Base-by-base conservation (phyloP, 2,797 vertebrate genomes). In the Hippocampus kuda region DNA sequence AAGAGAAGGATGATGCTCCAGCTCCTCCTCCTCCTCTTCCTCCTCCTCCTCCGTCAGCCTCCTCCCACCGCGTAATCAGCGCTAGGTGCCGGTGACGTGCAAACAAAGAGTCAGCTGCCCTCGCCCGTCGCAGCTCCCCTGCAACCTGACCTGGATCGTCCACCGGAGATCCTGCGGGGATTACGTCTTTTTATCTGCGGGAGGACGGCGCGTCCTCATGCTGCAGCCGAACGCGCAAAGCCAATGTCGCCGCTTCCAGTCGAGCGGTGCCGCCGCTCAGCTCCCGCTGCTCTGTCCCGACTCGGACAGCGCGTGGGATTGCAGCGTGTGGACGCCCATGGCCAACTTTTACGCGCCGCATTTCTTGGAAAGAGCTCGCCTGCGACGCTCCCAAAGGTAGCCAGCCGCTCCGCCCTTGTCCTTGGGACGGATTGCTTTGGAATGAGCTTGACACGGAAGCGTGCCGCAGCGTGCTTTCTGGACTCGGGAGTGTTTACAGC, bases 301-400 rank as follows among this genome's bases (percentile, higher is more conserved):
- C 77, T 71, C 76, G 76, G 82, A 86, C 74, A 71, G 89, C 67
- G 93, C 92, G 94, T 94, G 94, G 6, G 95, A 97, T 72, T 93
- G 91, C 5, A 91, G 89, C 80, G 89, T 93, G 67, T 96, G 95
- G 95, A 94, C 87, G 5, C 81, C 91, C 0, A 89, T 98, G 71
- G 95, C 93, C 79, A 95, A 94, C 91, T 96, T 96, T 87, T 93
- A 92, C 72, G 84, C 93, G 90, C 93, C 94, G 44, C 92, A 93
- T 76, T 93, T 95, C 86, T 91, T 95, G 78, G 92, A 86, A 18
- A 91, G 94, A 79, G 89, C 90, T 71, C 89, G 92, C 38, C 92
- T 97, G 41, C 93, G 94, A 10, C 88, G 95, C 18, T 97, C 95
- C n/a, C 94, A 98, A 86, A 98, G 96, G 96, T 98, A 18, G 18